A percentile compares a stretch with the other conserved stretches of the same genome.
phyloP scores from a whole-genome alignment of 2,113 vertebrate species.

The Blennius ocellaris region DNA sequence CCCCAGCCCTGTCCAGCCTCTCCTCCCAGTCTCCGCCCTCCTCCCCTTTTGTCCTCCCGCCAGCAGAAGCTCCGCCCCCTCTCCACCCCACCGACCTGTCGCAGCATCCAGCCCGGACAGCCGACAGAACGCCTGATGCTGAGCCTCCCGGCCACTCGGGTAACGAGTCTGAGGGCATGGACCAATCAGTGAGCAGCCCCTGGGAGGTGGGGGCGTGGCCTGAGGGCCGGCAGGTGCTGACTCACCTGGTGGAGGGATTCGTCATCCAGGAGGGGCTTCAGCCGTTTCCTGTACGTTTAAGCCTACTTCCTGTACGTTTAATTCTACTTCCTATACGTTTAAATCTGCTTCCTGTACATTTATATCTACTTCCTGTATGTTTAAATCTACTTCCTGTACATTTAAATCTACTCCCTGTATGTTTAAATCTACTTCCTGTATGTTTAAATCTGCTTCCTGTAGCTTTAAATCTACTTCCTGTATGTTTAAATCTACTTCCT shows the following conservation, averaged over 20 bases:
- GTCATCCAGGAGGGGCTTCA: conserved; percentile 97
- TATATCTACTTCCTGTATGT: too few relatives aligned
- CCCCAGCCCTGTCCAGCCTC: conserved; percentile 81
- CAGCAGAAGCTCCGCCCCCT: conserved; percentile 54
- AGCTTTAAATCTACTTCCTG: conserved; percentile 87
- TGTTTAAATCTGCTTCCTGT: too few relatives aligned
- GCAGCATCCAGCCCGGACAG: conserved; percentile 19
- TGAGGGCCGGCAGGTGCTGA: conserved; percentile 84
- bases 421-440: too few relatives aligned
- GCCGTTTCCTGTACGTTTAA: conserved; percentile 91
- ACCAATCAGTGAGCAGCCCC: conserved; percentile 35
- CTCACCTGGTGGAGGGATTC: conserved; percentile 97
- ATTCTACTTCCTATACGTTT: too few relatives aligned
- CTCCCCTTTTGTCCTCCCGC: conserved; percentile 66
- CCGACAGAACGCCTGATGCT: background rate
- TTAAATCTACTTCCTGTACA: too few relatives aligned
- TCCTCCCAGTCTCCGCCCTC: conserved; percentile 82
- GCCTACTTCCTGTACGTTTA: too few relatives aligned
- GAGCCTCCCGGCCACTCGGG: conserved; percentile 55
- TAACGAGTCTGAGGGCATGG: conserved; percentile 34
- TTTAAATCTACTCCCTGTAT: too few relatives aligned
- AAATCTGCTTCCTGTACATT: too few relatives aligned
- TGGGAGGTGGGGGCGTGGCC: conserved; percentile 74
- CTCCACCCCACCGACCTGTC: conserved; percentile 55
- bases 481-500: conserved; percentile 68